Evolutionary conservation across 2,888 invertebrate species (phyloP).

Genomic region (Phragmatobia fuliginosa): DNA sequence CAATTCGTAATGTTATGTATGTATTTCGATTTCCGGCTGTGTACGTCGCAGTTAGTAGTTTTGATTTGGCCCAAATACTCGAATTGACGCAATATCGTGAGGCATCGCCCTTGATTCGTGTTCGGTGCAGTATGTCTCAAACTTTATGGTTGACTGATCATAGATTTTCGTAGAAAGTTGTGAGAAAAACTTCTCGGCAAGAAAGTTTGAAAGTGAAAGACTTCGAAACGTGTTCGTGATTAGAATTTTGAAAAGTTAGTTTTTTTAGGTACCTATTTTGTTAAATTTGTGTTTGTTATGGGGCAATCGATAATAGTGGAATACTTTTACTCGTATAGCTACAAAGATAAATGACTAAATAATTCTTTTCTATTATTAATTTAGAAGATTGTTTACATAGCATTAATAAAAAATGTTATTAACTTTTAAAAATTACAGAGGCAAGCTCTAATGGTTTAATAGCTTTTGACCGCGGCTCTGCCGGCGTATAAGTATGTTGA

Average conservation of each 20-base stretch:
- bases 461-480: no score
- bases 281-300: background rate
- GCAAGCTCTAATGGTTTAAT: no score
- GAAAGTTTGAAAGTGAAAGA: conserved; percentile 30
- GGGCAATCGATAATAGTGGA: background rate
- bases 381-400: no score
- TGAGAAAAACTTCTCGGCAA: conserved; percentile 30
- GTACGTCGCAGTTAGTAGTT: conserved; percentile 21
- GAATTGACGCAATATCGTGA: conserved; percentile 42
- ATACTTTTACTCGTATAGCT: background rate
- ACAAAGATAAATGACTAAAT: background rate
- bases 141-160: conserved; percentile 23
- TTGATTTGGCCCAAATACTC: conserved; percentile 45
- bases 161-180: conserved; percentile 37
- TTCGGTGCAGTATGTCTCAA: conserved; percentile 33
- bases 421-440: no score
- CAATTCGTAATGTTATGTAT: conserved; percentile 24
- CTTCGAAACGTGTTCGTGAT: conserved; percentile 14
- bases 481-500: no score
- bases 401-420: no score
- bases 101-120: conserved; percentile 38
- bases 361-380: background rate
- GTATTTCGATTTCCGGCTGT: conserved; percentile 37
- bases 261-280: background rate
- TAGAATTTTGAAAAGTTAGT: conserved; percentile 26